These are phyloP conservation scores for Galerucella pusilla DNA, from an alignment of 2,888 invertebrate species.

Conservation along the genomic window DNA sequence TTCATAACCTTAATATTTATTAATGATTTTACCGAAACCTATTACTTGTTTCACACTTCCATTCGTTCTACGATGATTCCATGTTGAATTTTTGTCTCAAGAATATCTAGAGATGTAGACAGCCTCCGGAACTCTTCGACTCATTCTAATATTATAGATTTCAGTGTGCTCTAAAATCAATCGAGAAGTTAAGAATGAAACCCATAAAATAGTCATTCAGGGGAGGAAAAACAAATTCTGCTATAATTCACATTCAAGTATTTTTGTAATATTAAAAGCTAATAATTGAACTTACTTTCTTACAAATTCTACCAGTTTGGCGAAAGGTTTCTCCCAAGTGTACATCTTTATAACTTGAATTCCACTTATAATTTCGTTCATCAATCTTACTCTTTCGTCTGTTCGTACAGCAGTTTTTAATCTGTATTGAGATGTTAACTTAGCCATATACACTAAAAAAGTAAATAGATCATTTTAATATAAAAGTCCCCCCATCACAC, in stretches of 20 bases:
- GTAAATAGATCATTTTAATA: neutral
- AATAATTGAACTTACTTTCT: conserved; percentile 42
- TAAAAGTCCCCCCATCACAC: too few relatives aligned
- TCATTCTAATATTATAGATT: neutral
- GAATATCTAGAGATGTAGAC: conserved; percentile 1
- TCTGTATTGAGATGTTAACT: conserved; percentile 56
- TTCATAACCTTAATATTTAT: neutral
- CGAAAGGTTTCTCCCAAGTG: conserved; percentile 55
- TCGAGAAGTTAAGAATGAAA: neutral
- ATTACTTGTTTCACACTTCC: neutral
- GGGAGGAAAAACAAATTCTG: too few relatives aligned
- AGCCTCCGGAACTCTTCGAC: conserved; percentile 4
- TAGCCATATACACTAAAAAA: conserved; percentile 57
- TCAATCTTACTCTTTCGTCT: conserved; percentile 73
- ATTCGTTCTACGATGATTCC: neutral
- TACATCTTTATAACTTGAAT: conserved; percentile 57
- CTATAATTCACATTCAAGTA: too few relatives aligned
- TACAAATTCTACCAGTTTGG: conserved; percentile 49
- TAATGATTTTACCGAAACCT: neutral
- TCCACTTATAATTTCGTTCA: conserved; percentile 78
- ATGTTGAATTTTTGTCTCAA: neutral
- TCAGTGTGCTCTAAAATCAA: conserved; percentile 1
- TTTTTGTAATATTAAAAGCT: neutral
- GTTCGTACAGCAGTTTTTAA: conserved; percentile 70
- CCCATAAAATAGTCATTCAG: too few relatives aligned